These are phyloP conservation scores for Periplaneta americana DNA, from an alignment of 1,140 invertebrate genomes.

Conservation along the genomic window DNA sequence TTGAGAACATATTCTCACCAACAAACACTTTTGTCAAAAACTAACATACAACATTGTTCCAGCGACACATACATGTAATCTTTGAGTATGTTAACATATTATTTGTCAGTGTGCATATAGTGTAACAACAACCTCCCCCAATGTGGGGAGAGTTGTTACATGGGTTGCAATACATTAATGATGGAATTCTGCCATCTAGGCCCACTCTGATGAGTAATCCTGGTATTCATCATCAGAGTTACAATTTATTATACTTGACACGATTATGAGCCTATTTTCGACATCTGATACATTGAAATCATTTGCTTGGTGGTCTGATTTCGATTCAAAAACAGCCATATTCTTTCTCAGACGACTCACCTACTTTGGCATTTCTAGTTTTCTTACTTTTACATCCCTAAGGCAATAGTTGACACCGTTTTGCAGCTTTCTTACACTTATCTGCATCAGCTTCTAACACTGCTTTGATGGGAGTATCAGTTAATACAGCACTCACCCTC, in stretches of 20 bases:
- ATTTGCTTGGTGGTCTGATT: background rate
- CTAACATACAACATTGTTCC: no score
- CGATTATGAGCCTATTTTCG: background rate
- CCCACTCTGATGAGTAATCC: background rate
- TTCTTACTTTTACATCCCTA: background rate
- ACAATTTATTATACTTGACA: background rate
- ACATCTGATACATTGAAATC: background rate
- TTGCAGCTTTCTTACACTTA: background rate
- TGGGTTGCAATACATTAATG: no score
- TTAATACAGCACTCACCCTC: background rate
- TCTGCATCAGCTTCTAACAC: background rate
- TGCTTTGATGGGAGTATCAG: conserved; percentile 1
- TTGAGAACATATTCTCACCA: no score
- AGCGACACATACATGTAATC: no score
- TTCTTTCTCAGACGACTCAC: background rate
- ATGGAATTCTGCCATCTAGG: no score
- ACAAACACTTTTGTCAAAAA: no score
- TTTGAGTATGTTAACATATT: no score
- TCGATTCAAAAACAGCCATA: background rate
- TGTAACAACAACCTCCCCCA: no score
- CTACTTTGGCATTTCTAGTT: background rate
- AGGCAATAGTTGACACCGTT: background rate
- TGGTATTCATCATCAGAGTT: background rate
- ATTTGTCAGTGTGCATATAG: no score
- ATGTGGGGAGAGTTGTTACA: no score